Evolutionary conservation across 2,888 invertebrate genomes (phyloP).

Genomic region (Hydrotaea cyrtoneurina): DNA sequence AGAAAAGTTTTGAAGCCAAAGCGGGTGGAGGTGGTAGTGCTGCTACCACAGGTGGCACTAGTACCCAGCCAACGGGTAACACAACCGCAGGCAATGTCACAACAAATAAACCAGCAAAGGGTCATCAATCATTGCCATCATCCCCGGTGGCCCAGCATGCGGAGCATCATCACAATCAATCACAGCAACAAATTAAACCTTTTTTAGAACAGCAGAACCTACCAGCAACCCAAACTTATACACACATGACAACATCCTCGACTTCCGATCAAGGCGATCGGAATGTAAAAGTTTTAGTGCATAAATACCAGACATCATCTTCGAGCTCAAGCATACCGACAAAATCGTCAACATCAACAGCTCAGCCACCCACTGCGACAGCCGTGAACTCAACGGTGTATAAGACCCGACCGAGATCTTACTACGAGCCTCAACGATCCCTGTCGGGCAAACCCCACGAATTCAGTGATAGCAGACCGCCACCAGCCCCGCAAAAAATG

Average conservation of each 20-base stretch:
- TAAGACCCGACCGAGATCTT: slow-evolving; percentile 78
- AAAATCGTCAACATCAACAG: slow-evolving; percentile 51
- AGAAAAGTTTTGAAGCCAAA: slow-evolving; percentile 94
- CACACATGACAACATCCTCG: slow-evolving; percentile 58
- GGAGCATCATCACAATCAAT: slow-evolving; percentile 75
- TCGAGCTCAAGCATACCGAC: slow-evolving; percentile 72
- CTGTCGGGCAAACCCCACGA: slow-evolving; percentile 75
- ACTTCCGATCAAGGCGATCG: slow-evolving; percentile 82
- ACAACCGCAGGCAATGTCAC: not conserved
- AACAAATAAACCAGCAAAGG: slow-evolving; percentile 75
- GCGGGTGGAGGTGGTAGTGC: slow-evolving; percentile 72
- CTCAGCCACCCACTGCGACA: slow-evolving; percentile 73
- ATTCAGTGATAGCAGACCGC: slow-evolving; percentile 79
- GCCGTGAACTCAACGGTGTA: slow-evolving; percentile 69
- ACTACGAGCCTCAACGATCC: slow-evolving; percentile 75
- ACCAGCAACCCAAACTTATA: slow-evolving; percentile 38
- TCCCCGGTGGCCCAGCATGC: slow-evolving; percentile 84
- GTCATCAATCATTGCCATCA: slow-evolving; percentile 83
- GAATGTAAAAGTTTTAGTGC: slow-evolving; percentile 89
- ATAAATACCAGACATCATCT: slow-evolving; percentile 85
- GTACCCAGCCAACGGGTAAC: slow-evolving; percentile 39
- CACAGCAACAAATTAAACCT: slow-evolving; percentile 38
- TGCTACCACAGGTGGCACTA: slow-evolving; percentile 50
- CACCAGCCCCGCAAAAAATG: slow-evolving; percentile 79
- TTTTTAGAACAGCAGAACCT: slow-evolving; percentile 69